These are phyloP conservation scores for Petrocephalus schoutedeni DNA, from an alignment of 2,797 vertebrate genomes.

Conservation along the genomic window DNA sequence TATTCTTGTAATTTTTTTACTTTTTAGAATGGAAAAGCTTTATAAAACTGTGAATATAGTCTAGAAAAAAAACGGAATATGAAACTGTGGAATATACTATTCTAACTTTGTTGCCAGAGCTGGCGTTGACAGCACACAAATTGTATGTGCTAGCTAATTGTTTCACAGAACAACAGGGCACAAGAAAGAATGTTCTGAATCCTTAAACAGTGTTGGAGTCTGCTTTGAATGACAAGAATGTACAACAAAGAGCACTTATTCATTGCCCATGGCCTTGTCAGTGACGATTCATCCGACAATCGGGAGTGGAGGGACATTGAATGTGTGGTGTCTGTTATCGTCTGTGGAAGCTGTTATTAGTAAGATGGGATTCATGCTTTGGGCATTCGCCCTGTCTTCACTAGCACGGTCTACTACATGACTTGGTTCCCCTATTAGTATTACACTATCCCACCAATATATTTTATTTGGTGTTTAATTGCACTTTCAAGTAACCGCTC, in stretches of 20 bases:
- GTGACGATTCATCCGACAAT: constrained; percentile 68
- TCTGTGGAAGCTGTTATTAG: background rate
- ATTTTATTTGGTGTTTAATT: background rate
- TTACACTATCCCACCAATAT: background rate
- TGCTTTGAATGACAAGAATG: constrained; percentile 24
- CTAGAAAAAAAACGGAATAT: constrained; percentile 17
- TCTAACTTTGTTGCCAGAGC: constrained; percentile 24
- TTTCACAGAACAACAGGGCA: constrained; percentile 22
- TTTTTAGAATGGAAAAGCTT: constrained; percentile 32
- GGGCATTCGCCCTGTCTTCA: constrained; percentile 11
- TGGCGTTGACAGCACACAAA: constrained; percentile 19
- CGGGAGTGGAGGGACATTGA: constrained; percentile 68
- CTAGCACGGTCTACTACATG: background rate
- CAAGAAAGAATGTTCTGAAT: constrained; percentile 22
- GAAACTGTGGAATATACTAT: constrained; percentile 21
- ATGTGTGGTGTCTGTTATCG: constrained; percentile 22
- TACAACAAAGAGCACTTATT: constrained; percentile 65
- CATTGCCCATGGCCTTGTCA: constrained; percentile 60
- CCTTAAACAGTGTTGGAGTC: constrained; percentile 23
- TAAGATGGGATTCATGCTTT: constrained; percentile 23
- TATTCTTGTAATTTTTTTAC: constrained; percentile 18
- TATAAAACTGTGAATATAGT: constrained; percentile 35
- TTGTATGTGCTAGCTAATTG: constrained; percentile 20
- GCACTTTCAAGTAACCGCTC: constrained; percentile 23
- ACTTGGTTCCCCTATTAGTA: background rate